phyloP scores from a whole-genome alignment of 2,797 vertebrate genomes.

The Phalanger gymnotis region DNA sequence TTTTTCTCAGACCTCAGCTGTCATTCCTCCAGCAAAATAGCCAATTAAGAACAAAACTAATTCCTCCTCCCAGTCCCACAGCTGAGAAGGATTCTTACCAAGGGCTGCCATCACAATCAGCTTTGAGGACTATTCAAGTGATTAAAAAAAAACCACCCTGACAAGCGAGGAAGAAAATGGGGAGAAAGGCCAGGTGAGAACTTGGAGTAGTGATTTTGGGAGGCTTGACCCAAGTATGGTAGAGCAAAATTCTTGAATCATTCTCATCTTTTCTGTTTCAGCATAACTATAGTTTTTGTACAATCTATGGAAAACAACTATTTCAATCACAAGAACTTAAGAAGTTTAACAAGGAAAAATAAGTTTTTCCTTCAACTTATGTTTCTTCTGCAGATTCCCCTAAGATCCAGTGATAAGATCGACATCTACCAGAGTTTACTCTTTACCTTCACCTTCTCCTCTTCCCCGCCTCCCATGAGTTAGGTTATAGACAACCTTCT shows the following conservation, averaged over 20 bases:
- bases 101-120: not conserved
- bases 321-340: not conserved
- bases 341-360: not conserved
- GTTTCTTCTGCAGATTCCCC: not conserved
- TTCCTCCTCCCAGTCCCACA: not conserved
- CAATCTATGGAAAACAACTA: not conserved
- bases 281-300: not conserved
- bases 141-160: not conserved
- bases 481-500: not conserved
- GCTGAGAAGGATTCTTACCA: not conserved
- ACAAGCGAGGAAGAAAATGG: not conserved
- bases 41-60: not conserved
- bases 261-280: not conserved
- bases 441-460: not conserved
- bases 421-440: too few species aligned
- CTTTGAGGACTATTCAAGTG: not conserved
- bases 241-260: not conserved
- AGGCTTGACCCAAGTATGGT: not conserved
- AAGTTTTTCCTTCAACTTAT: not conserved
- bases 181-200: not conserved
- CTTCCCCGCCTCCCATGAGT: too few species aligned
- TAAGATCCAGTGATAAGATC: too few species aligned
- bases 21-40: not conserved
- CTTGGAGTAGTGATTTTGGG: not conserved
- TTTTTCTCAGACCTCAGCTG: not conserved